Base-by-base conservation (phyloP, 2,113 vertebrate genomes). In the Tylochromis polylepis region DNA sequence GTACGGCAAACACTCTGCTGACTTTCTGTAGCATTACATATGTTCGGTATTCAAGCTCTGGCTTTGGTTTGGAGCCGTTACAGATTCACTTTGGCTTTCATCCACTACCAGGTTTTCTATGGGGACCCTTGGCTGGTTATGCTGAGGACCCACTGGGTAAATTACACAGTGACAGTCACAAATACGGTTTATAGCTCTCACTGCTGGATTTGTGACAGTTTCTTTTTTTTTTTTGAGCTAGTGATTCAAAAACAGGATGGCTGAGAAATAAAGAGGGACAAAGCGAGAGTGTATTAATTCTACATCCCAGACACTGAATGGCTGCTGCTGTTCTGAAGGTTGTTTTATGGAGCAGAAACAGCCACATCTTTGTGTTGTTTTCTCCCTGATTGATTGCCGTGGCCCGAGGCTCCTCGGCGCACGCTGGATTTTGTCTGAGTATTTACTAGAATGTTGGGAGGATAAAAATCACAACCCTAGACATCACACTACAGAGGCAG, bases 381-480 rank as follows among this genome's bases (percentile, higher is more conserved):
- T 92, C 90, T 79, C 83, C 77, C 90, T 96, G 95, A 96, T 96
- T 95, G 96, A 96, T 95, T 93, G 92, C 91, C 90, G 88, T 82
- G 92, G 93, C 94, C 93, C 89, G 87, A 81, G 91, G 92, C 94
- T 93, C 86, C 88, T 93, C 82, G 41, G 77, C 91, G 93, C 85
- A 87, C 43, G 82, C 56, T 67, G 89, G 90, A 81, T 94, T 92
- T 93, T 93, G 93, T 94, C 89, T 82, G 92, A 95, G 91, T 93
- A 88, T 96, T 95, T 96, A 95, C 93, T 91, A 86, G 91, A 93
- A 95, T 91, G 93, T 92, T 92, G 89, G 86, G 92, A 93, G 93
- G 94, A 95, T 95, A 94, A 94, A 95, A 95, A 91, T 94, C 94
- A 88, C 93, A 91, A 89, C 67, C 85, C 83, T 75, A 88, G 80